Conservation (phyloP, 2,797 vertebrate genomes). For the Pseudocheirus occidentalis region DNA sequence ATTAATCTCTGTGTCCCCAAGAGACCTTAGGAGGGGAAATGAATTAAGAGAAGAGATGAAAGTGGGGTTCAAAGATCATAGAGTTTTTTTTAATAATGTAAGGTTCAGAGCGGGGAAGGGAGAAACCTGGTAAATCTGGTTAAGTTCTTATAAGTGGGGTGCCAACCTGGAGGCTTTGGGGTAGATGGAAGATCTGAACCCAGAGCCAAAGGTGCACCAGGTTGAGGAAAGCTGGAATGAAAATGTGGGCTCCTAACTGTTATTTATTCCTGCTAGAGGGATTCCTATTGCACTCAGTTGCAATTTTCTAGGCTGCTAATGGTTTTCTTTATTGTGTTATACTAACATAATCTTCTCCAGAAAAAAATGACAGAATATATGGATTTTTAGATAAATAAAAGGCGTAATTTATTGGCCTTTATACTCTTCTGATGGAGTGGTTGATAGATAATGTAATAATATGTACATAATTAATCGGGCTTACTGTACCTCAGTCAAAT, state of each 20-base stretch:
- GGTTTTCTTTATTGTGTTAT: slow-evolving; percentile 76
- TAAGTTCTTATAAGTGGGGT: background rate
- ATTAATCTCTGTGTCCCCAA: slow-evolving; percentile 67
- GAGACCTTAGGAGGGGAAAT: slow-evolving; percentile 48
- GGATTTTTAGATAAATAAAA: slow-evolving; percentile 83
- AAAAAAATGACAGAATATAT: slow-evolving; percentile 77
- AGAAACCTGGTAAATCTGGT: background rate
- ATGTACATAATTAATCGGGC: slow-evolving; percentile 79
- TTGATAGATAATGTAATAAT: slow-evolving; percentile 82
- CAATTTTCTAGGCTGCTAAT: slow-evolving; percentile 80
- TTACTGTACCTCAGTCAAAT: slow-evolving; percentile 80
- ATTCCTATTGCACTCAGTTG: slow-evolving; percentile 80
- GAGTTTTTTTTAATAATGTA: slow-evolving; percentile 43
- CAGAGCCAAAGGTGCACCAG: background rate
- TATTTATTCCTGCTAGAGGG: slow-evolving; percentile 78
- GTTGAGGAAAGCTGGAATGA: slow-evolving; percentile 20
- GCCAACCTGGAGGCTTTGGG: background rate
- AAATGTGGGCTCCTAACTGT: slow-evolving; percentile 60
- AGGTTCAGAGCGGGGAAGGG: background rate
- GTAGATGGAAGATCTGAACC: slow-evolving; percentile 17
- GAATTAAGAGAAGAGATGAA: slow-evolving; percentile 52
- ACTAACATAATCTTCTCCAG: slow-evolving; percentile 71
- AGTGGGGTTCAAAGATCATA: slow-evolving; percentile 49
- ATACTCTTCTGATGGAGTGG: slow-evolving; percentile 81
- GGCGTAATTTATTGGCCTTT: slow-evolving; percentile 86